These are phyloP conservation scores for Amphimallon solstitiale DNA, from an alignment of 2,888 invertebrate genomes.

Conservation along the genomic window DNA sequence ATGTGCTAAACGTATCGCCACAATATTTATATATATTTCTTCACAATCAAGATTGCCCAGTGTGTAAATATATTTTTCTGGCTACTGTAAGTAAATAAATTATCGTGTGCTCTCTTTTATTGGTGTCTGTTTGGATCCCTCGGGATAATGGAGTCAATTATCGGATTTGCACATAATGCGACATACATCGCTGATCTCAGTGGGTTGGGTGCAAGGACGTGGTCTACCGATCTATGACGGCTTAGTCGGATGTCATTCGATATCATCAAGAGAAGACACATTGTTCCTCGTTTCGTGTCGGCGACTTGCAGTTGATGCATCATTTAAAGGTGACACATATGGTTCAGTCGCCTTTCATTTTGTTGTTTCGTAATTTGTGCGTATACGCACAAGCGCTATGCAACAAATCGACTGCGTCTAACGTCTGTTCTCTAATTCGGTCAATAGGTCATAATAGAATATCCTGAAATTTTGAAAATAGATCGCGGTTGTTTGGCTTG, in stretches of 20 bases:
- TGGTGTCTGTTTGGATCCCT: conserved; percentile 44
- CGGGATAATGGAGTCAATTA: conserved; percentile 59
- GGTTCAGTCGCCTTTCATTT: not conserved
- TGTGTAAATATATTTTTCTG: not conserved
- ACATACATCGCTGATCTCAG: conserved; percentile 51
- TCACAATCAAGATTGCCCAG: not conserved
- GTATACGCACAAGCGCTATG: too few relatives aligned
- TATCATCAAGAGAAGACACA: conserved; percentile 17
- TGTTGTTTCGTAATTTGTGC: too few relatives aligned
- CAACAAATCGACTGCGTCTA: too few relatives aligned
- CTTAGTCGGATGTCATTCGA: conserved; percentile 37
- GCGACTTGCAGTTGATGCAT: conserved; percentile 6
- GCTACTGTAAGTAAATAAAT: not conserved
- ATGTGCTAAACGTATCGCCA: too few relatives aligned
- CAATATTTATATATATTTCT: not conserved
- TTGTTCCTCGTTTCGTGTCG: conserved; percentile 37
- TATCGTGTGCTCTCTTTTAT: not conserved
- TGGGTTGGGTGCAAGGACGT: conserved; percentile 56
- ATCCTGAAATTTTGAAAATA: too few relatives aligned
- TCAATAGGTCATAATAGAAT: too few relatives aligned
- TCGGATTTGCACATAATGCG: conserved; percentile 61
- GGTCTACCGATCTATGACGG: conserved; percentile 50
- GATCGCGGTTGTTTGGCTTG: too few relatives aligned
- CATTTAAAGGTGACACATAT: conserved; percentile 14
- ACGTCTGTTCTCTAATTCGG: too few relatives aligned